phyloP scores from a whole-genome alignment of 2,888 invertebrate species.

The Idaea aversata region DNA sequence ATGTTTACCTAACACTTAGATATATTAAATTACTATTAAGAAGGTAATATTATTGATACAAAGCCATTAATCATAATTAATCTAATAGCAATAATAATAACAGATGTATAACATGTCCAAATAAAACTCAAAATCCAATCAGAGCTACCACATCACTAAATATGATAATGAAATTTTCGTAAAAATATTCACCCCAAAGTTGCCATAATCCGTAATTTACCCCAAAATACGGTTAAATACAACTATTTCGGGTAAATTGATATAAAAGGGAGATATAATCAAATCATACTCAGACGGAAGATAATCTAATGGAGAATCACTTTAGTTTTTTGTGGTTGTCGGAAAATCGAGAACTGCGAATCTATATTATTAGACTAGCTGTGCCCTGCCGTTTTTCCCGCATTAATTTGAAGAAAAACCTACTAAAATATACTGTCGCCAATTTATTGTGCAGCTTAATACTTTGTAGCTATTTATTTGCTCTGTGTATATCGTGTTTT shows the following conservation, averaged over 20 bases:
- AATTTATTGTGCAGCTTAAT: no score
- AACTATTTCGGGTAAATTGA: slow-evolving; percentile 67
- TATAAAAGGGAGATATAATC: slow-evolving; percentile 69
- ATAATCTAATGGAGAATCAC: slow-evolving; percentile 63
- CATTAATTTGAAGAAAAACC: no score
- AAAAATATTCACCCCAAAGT: slow-evolving; percentile 57
- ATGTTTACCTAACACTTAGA: no score
- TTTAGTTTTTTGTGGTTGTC: slow-evolving; percentile 50
- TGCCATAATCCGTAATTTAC: slow-evolving; percentile 53
- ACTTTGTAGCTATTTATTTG: no score
- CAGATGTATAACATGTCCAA: background rate
- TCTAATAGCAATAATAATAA: background rate
- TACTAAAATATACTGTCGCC: no score
- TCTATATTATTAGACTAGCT: no score
- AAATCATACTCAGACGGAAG: slow-evolving; percentile 47
- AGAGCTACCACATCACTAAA: slow-evolving; percentile 38
- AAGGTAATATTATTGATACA: background rate
- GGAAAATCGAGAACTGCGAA: slow-evolving; percentile 21
- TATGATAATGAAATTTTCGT: slow-evolving; percentile 63
- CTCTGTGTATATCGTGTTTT: no score
- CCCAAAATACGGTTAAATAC: slow-evolving; percentile 60
- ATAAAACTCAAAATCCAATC: slow-evolving; percentile 35
- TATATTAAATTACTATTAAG: no score
- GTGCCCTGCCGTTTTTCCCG: no score
- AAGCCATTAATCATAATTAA: background rate